Conservation (phyloP, 2,797 vertebrate species). For the Melanotaenia boesemani region DNA sequence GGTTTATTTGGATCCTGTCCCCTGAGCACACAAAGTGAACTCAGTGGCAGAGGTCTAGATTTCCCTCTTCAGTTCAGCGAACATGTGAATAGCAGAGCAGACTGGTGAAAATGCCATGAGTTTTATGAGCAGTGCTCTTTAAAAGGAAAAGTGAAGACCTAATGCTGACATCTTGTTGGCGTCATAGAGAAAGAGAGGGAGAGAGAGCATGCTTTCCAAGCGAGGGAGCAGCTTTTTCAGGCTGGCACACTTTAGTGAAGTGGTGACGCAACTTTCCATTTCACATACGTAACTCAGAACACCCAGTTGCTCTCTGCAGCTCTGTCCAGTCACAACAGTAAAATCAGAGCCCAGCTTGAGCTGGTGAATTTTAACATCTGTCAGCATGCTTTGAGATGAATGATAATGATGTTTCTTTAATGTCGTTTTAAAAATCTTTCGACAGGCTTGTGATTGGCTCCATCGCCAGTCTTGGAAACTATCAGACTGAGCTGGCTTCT, state of each 20-base stretch:
- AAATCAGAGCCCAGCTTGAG: slow-evolving; percentile 36
- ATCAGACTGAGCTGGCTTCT: slow-evolving; percentile 50
- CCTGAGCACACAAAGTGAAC: slow-evolving; percentile 41
- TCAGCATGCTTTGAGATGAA: slow-evolving; percentile 30
- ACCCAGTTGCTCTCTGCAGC: slow-evolving; percentile 43
- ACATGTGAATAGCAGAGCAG: slow-evolving; percentile 42
- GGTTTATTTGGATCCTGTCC: slow-evolving; percentile 26
- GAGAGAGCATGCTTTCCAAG: slow-evolving; percentile 76
- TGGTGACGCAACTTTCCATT: slow-evolving; percentile 66
- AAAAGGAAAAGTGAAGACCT: slow-evolving; percentile 60
- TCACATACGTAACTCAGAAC: slow-evolving; percentile 47
- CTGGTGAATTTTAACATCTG: slow-evolving; percentile 39
- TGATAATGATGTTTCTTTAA: slow-evolving; percentile 43
- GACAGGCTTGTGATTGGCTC: slow-evolving; percentile 35
- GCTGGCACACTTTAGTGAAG: slow-evolving; percentile 49
- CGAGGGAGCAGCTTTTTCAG: slow-evolving; percentile 65
- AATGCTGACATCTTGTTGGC: slow-evolving; percentile 66
- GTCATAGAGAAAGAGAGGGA: slow-evolving; percentile 52
- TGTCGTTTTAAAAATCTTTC: slow-evolving; percentile 36
- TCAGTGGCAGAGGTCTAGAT: slow-evolving; percentile 41
- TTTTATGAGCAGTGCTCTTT: slow-evolving; percentile 80
- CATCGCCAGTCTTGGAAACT: slow-evolving; percentile 42
- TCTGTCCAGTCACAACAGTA: slow-evolving; percentile 53
- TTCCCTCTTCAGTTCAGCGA: slow-evolving; percentile 50
- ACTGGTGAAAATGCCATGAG: slow-evolving; percentile 52